Conservation (phyloP, 2,113 vertebrate species). For the rabbit (Oryctolagus cuniculus) region mOryCun1.1 NC_091440.1:5263001-5263500, state of each 20-base stretch:
- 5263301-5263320: neutral
- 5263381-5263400: too few species aligned
- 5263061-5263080: too few species aligned
- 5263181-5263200: neutral
- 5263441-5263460: fast-evolving
- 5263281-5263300: neutral
- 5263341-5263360: neutral
- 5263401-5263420: neutral
- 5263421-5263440: too few species aligned
- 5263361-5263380: neutral
- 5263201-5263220: neutral
- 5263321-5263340: neutral
- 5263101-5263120: neutral
- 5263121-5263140: neutral
- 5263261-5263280: neutral
- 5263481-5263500: too few species aligned
- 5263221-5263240: neutral
- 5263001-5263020: neutral
- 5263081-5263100: too few species aligned
- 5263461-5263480: too few species aligned
- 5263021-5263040: neutral
- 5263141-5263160: neutral
- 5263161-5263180: neutral
- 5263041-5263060: too few species aligned
- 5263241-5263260: neutral